Conservation (phyloP, 2,888 invertebrate species). For the Heliconius aoede region DNA sequence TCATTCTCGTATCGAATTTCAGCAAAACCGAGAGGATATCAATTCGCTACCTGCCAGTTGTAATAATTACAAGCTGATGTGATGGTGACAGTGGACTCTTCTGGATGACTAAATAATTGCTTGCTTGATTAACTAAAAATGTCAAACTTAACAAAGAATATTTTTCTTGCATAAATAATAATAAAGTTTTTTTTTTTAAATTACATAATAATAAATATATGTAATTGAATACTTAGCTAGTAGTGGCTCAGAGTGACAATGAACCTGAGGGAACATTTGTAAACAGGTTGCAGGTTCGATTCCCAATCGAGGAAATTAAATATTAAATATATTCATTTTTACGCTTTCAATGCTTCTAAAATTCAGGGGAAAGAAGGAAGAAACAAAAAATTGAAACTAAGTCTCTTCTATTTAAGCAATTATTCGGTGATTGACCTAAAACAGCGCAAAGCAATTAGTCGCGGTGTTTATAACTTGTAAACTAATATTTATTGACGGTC, state of each 20-base stretch:
- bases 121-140: not conserved
- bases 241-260: too few species aligned
- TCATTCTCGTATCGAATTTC: conserved; percentile 10
- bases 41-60: conserved; percentile 2
- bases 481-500: conserved; percentile 56
- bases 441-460: conserved; percentile 59
- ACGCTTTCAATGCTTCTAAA: not conserved
- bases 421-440: conserved; percentile 39
- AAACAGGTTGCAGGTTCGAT: too few species aligned
- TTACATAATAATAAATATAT: too few species aligned
- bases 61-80: conserved; percentile 4
- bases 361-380: not conserved
- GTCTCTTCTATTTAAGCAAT: conserved; percentile 40
- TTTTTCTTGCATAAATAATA: not conserved
- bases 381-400: conserved; percentile 4
- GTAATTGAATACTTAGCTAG: too few species aligned
- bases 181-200: not conserved
- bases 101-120: conserved; percentile 17
- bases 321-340: not conserved
- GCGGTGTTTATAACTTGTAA: conserved; percentile 51
- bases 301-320: not conserved
- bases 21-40: conserved; percentile 16
- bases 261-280: too few species aligned
- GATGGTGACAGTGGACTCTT: conserved; percentile 21
- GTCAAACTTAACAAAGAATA: not conserved